Evolutionary conservation across 2,113 vertebrate genomes (phyloP), one percentile per base, ranked within the genome.

Genomic region (Alethe diademata): DNA sequence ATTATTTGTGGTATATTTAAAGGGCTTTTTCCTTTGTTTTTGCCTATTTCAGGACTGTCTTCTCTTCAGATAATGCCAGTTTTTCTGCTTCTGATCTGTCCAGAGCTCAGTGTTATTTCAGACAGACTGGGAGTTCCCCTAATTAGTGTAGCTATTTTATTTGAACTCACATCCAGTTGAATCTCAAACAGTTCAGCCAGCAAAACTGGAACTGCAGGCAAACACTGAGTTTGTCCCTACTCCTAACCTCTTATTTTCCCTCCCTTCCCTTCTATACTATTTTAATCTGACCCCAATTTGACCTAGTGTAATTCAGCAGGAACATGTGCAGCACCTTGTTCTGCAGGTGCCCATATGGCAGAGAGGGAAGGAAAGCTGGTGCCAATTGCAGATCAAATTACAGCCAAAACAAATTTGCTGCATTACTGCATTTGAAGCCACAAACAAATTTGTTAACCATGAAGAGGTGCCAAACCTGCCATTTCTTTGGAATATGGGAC

Each of bases 371-470:
- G 79, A 69, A 91, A 88, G 90, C 90, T 62, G 91, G 38, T 96
- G 97, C 98, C 97, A 97, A 95, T 40, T 84, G 89, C 88, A 96
- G 87, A 97, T 96, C 88, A 96, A 97, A 94, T 97, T 97, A 96
- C 45, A 97, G 96, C 96, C 96, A 97, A 96, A 96, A 96, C 96
- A 97, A 98, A 90, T 92, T 96, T 97, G 95, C 92, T 97, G 96
- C 90, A 85, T 97, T 97, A 96, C 97, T 98, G 97, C 96, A 96
- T 97, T 96, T 96, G 95, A 92, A 96, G 73, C 93, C 97, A 95
- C 96, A 96, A 98, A 98, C 98, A 97, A 95, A 97, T 98, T 95
- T 97, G 79, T 12, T 35, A 95, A 83, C 78, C 9, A n/a, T 87
- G 88, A 97, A 97, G 89, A 90, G 86, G 87, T 96, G 97, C 97